Conservation (phyloP, 1,140 invertebrate genomes). For the Platyscapa corneri region DNA sequence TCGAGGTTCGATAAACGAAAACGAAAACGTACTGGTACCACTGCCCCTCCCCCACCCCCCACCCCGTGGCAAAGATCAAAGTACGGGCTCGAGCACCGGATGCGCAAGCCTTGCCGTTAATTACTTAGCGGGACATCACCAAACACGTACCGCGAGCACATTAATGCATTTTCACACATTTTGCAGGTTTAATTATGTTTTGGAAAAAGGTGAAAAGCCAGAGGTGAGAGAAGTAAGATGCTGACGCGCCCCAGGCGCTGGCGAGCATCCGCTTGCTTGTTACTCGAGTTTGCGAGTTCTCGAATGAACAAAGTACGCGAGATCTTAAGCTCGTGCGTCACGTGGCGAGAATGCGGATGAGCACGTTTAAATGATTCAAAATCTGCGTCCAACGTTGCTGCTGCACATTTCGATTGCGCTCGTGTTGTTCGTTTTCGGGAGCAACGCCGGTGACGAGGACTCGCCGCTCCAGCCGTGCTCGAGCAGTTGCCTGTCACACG, state of each 20-base stretch:
- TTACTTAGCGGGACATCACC: slow-evolving; percentile 62
- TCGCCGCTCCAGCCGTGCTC: no score
- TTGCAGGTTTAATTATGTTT: neutral
- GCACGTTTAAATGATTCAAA: slow-evolving; percentile 29
- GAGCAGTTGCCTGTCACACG: no score
- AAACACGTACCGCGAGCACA: slow-evolving; percentile 67
- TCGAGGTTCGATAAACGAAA: slow-evolving; percentile 23
- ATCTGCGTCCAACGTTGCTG: neutral
- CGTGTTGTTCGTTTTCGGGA: no score
- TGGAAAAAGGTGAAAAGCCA: neutral
- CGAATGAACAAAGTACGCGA: neutral
- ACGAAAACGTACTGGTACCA: slow-evolving; percentile 68
- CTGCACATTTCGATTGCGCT: no score
- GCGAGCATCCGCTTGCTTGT: slow-evolving; percentile 17
- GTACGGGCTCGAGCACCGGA: no score
- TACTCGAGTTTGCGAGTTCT: neutral
- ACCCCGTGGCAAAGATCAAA: no score
- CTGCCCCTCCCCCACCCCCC: no score
- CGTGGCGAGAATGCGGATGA: neutral
- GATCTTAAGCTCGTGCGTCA: slow-evolving; percentile 26
- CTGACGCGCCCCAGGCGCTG: neutral
- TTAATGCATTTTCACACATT: slow-evolving; percentile 32
- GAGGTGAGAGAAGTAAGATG: neutral
- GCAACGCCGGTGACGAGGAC: no score
- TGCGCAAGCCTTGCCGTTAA: no score